Evolutionary conservation across 1,140 invertebrate genomes (phyloP), one percentile per base, ranked within the genome.

Genomic region (Carposina sasakii): DNA sequence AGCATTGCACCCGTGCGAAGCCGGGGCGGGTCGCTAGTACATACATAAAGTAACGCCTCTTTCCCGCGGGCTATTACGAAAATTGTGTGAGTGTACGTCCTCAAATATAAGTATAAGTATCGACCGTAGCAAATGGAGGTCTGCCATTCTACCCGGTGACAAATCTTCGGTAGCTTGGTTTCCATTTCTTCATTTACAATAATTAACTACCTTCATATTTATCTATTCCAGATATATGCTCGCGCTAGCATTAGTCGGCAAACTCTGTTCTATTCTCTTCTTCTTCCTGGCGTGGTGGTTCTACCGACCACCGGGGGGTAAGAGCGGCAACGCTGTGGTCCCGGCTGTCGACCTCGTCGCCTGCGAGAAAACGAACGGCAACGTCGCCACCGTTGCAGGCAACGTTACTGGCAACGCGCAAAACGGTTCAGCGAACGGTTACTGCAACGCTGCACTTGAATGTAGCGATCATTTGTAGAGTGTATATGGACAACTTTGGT

Each of bases 201-300:
- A n/a, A n/a, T n/a, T n/a, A n/a, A n/a, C n/a, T n/a, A n/a, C n/a
- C n/a, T 5, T 13, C 28, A 30, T 43, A 48, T 21, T 15, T 43
- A 34, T 19, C 46, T 2, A 46, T 74, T 74, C 10, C 77, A 92
- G 90, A 54, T 92, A 91, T 52, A 91, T 91, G 89, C 71, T 91
- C 52, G 86, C 87, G 0, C 60, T 92, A 39, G 90, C 90, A 0
- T 67, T 91, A 19, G 79, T 89, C 5, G 89, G 89, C 2, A 92
- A 92, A 69, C 73, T 88, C 8, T 87, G 88, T 30, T 90, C 91
- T 0, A 67, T 90, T 0, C 49, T 91, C 0, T 92, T 91, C 72
- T 92, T 91, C 69, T 88, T 90, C 67, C 71, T 90, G 1, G 90
- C 90, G 10, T 92, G 91, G 90, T 89, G 89, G 87, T 89, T 87